phyloP scores from a whole-genome alignment of 2,113 vertebrate species.

The Hyperopisus bebe region DNA sequence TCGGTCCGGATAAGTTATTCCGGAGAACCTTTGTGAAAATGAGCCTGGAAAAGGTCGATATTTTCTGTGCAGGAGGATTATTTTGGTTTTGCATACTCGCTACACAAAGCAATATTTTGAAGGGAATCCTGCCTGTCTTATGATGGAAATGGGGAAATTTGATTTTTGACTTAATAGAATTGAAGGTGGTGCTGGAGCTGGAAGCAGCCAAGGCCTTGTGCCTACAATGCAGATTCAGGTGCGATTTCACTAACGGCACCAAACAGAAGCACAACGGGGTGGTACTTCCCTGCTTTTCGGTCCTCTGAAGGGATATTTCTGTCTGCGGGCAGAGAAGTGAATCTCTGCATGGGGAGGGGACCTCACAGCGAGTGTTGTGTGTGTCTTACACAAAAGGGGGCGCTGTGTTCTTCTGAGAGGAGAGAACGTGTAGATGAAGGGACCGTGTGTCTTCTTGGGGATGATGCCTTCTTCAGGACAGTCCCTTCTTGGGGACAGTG shows the following conservation, averaged over 20 bases:
- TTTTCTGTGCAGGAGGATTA: neutral
- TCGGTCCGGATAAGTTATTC: neutral
- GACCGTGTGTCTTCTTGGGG: neutral
- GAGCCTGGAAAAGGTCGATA: neutral
- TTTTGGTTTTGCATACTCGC: neutral
- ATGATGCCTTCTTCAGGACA: neutral
- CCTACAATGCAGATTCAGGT: neutral
- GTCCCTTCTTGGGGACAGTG: neutral
- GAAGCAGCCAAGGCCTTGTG: neutral
- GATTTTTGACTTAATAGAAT: neutral
- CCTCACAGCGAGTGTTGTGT: neutral
- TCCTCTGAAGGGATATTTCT: neutral
- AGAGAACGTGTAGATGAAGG: neutral
- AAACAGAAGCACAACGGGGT: neutral
- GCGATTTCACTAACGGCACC: neutral
- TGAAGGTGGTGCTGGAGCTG: neutral
- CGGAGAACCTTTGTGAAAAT: neutral
- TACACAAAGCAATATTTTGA: neutral
- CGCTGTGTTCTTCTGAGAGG: neutral
- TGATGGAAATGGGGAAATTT: conserved; percentile 1
- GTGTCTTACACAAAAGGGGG: neutral
- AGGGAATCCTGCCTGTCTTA: neutral
- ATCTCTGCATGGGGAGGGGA: neutral
- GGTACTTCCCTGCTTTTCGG: neutral
- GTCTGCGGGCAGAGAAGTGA: neutral